Conservation (phyloP, 2,888 invertebrate genomes). For the Mongoloraphidia duomilia region DNA sequence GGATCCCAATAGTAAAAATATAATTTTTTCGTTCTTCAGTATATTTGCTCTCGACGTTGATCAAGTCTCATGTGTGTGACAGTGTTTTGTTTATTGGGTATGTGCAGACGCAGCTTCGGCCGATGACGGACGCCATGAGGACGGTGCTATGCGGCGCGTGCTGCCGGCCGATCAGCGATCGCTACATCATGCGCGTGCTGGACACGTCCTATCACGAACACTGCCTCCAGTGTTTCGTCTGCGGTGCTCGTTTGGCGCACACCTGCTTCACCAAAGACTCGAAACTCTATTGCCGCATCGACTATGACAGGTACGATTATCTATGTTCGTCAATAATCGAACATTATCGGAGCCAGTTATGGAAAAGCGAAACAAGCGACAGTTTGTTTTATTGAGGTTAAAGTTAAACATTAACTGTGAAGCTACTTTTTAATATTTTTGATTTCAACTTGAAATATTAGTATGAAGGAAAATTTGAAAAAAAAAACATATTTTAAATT, state of each 20-base stretch:
- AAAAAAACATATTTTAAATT: too few species aligned
- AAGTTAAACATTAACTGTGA: too few species aligned
- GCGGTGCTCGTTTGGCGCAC: slow-evolving; percentile 51
- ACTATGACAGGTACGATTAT: slow-evolving; percentile 57
- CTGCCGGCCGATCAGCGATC: slow-evolving; percentile 55
- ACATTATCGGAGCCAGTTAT: neutral
- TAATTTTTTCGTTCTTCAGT: too few species aligned
- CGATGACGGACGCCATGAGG: slow-evolving; percentile 14
- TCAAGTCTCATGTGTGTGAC: too few species aligned
- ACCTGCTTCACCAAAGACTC: slow-evolving; percentile 63
- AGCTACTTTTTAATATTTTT: slow-evolving; percentile 5
- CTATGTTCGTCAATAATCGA: neutral
- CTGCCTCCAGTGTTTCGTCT: slow-evolving; percentile 62
- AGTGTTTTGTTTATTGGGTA: too few species aligned
- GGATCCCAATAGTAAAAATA: too few species aligned
- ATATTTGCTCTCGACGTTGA: too few species aligned
- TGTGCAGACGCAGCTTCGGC: neutral
- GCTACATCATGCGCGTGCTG: slow-evolving; percentile 59
- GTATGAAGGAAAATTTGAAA: neutral
- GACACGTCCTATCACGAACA: slow-evolving; percentile 62
- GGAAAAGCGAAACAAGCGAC: neutral
- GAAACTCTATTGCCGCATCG: slow-evolving; percentile 60
- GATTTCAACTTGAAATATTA: too few species aligned
- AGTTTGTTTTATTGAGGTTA: too few species aligned
- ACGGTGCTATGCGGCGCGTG: slow-evolving; percentile 47